Conservation (phyloP, 2,888 invertebrate genomes). For the Lumbricus terrestris region DNA sequence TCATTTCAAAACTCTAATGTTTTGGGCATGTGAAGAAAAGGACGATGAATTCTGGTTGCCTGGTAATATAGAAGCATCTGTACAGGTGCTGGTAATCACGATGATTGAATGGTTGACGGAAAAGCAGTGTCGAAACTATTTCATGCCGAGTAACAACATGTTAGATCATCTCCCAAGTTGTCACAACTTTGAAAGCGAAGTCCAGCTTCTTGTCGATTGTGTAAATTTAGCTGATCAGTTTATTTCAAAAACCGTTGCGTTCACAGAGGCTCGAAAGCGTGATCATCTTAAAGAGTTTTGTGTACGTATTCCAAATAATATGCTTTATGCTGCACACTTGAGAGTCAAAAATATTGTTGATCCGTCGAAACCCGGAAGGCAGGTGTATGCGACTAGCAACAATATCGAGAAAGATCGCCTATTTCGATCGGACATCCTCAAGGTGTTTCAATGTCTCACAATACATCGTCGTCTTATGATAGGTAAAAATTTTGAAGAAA, state of each 20-base stretch:
- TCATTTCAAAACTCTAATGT: constrained; percentile 22
- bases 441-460: neutral
- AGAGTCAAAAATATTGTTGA: neutral
- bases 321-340: neutral
- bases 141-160: constrained; percentile 15
- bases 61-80: neutral
- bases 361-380: neutral
- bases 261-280: neutral
- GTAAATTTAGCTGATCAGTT: neutral
- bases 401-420: neutral
- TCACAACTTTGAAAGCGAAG: neutral
- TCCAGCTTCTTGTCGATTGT: neutral
- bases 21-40: constrained; percentile 18
- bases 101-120: constrained; percentile 11
- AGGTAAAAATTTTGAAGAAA: neutral
- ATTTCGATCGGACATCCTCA: neutral
- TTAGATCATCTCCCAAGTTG: neutral
- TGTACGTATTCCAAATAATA: neutral
- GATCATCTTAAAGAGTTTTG: neutral
- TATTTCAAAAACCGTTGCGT: neutral
- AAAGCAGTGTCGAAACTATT: neutral
- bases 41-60: neutral
- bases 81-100: neutral
- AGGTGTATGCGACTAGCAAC: neutral
- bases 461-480: neutral